phyloP scores from a whole-genome alignment of 2,797 vertebrate genomes.

The Labeo calbasu region DNA sequence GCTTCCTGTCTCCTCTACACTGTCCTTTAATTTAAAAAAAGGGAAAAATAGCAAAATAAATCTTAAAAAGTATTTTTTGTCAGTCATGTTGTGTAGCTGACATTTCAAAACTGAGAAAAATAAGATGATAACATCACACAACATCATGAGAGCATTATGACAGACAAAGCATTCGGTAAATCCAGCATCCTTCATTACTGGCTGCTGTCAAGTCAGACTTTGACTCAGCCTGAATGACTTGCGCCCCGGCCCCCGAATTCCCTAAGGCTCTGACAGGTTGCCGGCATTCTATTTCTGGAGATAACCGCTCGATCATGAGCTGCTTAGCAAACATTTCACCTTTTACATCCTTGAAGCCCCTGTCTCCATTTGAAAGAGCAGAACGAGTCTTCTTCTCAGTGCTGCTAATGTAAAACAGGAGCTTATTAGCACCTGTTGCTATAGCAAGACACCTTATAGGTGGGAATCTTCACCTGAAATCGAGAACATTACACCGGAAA shows the following conservation, averaged over 20 bases:
- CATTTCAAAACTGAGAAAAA: conserved; percentile 10
- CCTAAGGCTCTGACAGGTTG: conserved; percentile 54
- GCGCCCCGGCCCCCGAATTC: conserved; percentile 54
- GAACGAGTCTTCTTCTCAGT: neutral
- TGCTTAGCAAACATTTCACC: conserved; percentile 62
- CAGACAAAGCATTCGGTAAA: conserved; percentile 25
- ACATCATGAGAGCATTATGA: neutral
- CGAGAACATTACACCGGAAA: too few relatives aligned
- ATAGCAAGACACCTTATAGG: neutral
- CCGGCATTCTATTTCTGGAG: conserved; percentile 65
- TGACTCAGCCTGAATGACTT: conserved; percentile 47
- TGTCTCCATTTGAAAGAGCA: conserved; percentile 44
- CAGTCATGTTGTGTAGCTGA: neutral
- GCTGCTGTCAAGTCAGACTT: conserved; percentile 27
- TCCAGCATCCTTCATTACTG: conserved; percentile 7
- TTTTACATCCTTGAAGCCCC: conserved; percentile 61
- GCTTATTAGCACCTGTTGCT: conserved; percentile 36
- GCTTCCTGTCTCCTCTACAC: too few relatives aligned
- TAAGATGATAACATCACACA: neutral
- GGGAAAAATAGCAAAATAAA: too few relatives aligned
- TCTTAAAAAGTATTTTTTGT: neutral
- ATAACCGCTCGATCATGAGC: conserved; percentile 54
- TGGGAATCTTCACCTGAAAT: neutral
- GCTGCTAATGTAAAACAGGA: conserved; percentile 53
- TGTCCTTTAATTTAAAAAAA: too few relatives aligned